Evolutionary conservation across 92 coral and sea anemone species (phyloP).

Genomic region (Actinostola sp.): DNA sequence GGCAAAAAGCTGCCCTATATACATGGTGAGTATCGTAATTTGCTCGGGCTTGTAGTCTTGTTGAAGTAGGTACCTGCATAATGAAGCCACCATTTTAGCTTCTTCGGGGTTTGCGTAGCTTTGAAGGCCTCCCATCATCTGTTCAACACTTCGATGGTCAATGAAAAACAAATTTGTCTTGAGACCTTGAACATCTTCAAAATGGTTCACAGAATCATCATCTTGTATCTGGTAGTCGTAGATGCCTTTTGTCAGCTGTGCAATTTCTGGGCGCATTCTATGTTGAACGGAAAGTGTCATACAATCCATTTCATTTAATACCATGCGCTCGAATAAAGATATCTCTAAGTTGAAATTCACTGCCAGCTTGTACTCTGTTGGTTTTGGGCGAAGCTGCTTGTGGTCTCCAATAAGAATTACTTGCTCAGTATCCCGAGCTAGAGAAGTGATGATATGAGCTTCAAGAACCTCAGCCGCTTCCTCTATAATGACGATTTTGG

Average conservation of each 20-base stretch:
- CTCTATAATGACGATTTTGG: constrained; percentile 80
- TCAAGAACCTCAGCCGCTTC: constrained; percentile 95
- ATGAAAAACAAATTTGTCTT: constrained; percentile 69
- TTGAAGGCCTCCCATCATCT: constrained; percentile 56
- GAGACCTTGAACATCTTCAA: constrained; percentile 60
- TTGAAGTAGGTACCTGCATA: constrained; percentile 74
- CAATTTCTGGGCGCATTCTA: constrained; percentile 91
- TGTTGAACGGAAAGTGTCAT: too few relatives aligned
- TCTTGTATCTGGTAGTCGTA: constrained; percentile 80
- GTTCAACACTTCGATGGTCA: constrained; percentile 64
- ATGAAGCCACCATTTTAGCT: constrained; percentile 80
- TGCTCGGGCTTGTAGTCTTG: constrained; percentile 76
- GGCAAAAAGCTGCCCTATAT: constrained; percentile 85
- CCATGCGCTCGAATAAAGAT: constrained; percentile 93
- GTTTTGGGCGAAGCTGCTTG: constrained; percentile 89
- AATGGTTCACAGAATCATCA: constrained; percentile 60
- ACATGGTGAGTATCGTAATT: constrained; percentile 85
- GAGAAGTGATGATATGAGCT: constrained; percentile 86
- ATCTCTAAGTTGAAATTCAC: constrained; percentile 63
- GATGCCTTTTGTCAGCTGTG: constrained; percentile 66
- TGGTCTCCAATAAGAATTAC: constrained; percentile 91
- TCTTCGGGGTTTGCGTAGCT: constrained; percentile 86
- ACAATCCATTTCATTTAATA: constrained; percentile 82
- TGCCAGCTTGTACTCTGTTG: constrained; percentile 78
- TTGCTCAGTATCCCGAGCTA: constrained; percentile 78